These are phyloP conservation scores for Aphaenogaster rudis DNA, from an alignment of 1,140 invertebrate species.

Conservation along the genomic window DNA sequence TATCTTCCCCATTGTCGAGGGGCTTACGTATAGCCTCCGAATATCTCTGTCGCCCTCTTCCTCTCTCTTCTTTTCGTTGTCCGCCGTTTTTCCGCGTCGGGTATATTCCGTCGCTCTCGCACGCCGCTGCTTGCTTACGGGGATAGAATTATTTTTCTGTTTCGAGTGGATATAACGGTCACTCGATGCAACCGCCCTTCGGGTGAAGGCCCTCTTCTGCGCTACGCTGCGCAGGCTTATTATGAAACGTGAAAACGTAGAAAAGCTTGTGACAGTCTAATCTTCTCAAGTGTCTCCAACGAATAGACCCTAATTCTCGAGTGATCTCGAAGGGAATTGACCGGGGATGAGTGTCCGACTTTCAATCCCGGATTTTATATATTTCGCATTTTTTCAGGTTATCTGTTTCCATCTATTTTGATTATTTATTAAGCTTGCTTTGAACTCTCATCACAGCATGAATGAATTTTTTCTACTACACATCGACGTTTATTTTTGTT, in stretches of 20 bases:
- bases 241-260: slow-evolving; percentile 81
- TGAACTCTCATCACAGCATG: slow-evolving; percentile 8
- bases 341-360: slow-evolving; percentile 37
- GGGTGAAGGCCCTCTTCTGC: slow-evolving; percentile 25
- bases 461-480: background rate
- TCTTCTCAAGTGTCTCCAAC: slow-evolving; percentile 83
- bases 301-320: slow-evolving; percentile 84
- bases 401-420: background rate
- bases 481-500: background rate
- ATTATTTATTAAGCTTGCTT: slow-evolving; percentile 49
- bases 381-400: slow-evolving; percentile 51
- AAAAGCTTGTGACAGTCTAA: slow-evolving; percentile 85
- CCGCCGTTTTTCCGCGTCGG: slow-evolving; percentile 24
- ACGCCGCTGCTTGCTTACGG: slow-evolving; percentile 66
- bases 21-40: slow-evolving; percentile 78
- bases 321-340: slow-evolving; percentile 77
- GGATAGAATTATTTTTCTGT: slow-evolving; percentile 86
- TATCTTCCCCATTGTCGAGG: slow-evolving; percentile 86
- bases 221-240: slow-evolving; percentile 73
- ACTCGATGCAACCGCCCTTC: slow-evolving; percentile 81
- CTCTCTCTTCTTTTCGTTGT: slow-evolving; percentile 38
- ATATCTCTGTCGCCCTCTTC: slow-evolving; percentile 53
- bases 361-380: slow-evolving; percentile 66
- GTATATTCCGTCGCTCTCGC: slow-evolving; percentile 19
- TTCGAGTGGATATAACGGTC: slow-evolving; percentile 85